phyloP scores from a whole-genome alignment of 2,113 vertebrate species.

The Aleadryas rufinucha region DNA sequence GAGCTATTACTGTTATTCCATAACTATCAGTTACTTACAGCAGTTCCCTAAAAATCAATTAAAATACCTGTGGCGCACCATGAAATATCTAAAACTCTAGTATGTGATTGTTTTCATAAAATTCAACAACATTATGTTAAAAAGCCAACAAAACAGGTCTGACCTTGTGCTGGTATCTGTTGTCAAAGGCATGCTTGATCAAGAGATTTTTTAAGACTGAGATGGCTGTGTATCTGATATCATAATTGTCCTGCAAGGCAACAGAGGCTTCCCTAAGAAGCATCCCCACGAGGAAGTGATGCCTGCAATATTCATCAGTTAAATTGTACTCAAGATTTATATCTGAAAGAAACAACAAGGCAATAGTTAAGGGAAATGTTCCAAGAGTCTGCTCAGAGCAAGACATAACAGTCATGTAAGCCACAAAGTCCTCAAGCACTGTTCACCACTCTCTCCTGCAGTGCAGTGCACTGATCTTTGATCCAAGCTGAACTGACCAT shows the following conservation, averaged over 20 bases:
- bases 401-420: background rate
- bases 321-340: slow-evolving; percentile 90
- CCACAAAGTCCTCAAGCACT: fast-evolving
- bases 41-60: background rate
- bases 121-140: background rate
- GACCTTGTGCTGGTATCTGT: slow-evolving; percentile 89
- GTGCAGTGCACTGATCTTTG: background rate
- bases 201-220: slow-evolving; percentile 89
- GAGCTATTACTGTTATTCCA: background rate
- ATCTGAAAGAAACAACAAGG: slow-evolving; percentile 77
- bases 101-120: background rate
- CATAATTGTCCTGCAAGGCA: slow-evolving; percentile 85
- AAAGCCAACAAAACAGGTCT: background rate
- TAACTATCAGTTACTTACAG: background rate
- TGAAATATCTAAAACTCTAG: background rate
- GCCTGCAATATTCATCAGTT: slow-evolving; percentile 92
- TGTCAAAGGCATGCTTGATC: slow-evolving; percentile 93
- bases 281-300: slow-evolving; percentile 95
- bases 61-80: background rate
- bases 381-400: background rate
- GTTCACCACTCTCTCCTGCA: background rate
- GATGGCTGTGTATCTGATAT: slow-evolving; percentile 87
- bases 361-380: slow-evolving; percentile 3
- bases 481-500: background rate
- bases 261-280: slow-evolving; percentile 87